Evolutionary conservation across 2,797 vertebrate species (phyloP), one percentile per base, ranked within the genome.

Genomic region (Ctenopoma multispine): DNA sequence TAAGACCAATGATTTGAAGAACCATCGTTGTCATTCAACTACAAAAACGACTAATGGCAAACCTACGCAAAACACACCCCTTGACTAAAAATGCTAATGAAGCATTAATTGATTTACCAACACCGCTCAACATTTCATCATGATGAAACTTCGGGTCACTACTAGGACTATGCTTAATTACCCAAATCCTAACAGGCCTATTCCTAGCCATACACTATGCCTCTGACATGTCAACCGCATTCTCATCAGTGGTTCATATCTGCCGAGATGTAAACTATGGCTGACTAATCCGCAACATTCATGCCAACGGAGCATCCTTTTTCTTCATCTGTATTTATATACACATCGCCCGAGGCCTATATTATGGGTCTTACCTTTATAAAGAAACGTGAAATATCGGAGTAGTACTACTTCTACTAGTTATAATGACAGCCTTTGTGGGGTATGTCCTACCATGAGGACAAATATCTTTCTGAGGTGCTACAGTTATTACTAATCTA

Each of bases 91-190:
- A 85, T 0, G 34, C 43, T 0, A 92, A 92, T 0, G 5, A 65
- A 0, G 17, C 78, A 3, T 0, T 92, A 0, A 69, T 90, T 0
- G 86, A 91, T 0, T 60, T 92, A 0, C 89, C 82, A 0, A 9
- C 80, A 0, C 85, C 86, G 0, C 20, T 69, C 0, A 90, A 89
- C 0, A 90, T 91, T 0, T 93, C 89, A 0, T 15, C n/a, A 0
- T 91, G 84, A 82, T 92, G 87, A 86, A 94, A 93, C 0, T 92
- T 91, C 0, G 89, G 91, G 0, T 92, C 91, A 0, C 27, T 93
- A 0, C 1, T 92, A 0, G 63, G 57, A 0, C 0, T 90, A 0
- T 90, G 83, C 4, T 0, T 93, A 0, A 2, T 14, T 0, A 0
- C 40, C 0, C 85, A 93, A 64, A 87, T 91, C 0, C 0, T 77